These are phyloP conservation scores for Gallinago nigripennis DNA, from an alignment of 2,797 vertebrate genomes.

Conservation along the genomic window DNA sequence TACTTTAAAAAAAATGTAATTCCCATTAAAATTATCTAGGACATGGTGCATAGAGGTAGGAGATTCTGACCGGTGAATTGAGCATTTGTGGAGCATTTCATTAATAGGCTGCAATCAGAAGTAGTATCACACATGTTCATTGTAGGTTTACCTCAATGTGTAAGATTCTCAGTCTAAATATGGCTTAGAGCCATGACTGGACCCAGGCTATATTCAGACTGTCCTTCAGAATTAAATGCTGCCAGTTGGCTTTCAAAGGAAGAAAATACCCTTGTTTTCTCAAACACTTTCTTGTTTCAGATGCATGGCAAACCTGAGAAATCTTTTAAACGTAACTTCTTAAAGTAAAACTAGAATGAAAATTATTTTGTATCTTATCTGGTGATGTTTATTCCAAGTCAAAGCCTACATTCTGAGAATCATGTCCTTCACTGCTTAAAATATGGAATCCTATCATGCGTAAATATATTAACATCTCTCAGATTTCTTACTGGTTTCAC, in stretches of 20 bases:
- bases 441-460: background rate
- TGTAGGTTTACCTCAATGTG: background rate
- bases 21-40: background rate
- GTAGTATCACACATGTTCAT: background rate
- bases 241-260: background rate
- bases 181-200: background rate
- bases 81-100: background rate
- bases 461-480: background rate
- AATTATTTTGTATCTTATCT: background rate
- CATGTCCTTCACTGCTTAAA: background rate
- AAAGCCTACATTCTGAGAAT: background rate
- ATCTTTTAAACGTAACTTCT: background rate
- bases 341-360: background rate
- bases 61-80: background rate
- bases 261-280: background rate
- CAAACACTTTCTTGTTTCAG: background rate
- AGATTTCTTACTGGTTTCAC: background rate
- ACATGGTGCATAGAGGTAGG: background rate
- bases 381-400: background rate
- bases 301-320: background rate
- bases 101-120: background rate
- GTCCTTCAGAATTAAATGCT: background rate
- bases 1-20: background rate
- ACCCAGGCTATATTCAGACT: background rate
- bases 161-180: background rate